Conservation (phyloP, 1,140 invertebrate genomes). For the Anastrepha ludens region DNA sequence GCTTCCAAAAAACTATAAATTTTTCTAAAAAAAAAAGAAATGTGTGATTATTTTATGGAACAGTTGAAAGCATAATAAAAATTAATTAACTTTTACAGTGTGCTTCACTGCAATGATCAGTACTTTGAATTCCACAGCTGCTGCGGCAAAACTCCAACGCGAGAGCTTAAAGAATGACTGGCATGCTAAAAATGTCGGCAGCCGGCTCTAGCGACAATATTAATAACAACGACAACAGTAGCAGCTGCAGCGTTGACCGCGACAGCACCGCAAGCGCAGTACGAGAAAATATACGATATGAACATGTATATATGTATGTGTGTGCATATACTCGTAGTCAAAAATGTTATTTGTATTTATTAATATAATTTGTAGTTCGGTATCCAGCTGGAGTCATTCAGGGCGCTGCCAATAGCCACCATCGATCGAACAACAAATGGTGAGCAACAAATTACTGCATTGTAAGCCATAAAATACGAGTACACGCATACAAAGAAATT, state of each 20-base stretch:
- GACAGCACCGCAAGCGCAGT: conserved; percentile 15
- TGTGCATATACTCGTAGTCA: too few species aligned
- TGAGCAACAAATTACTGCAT: conserved; percentile 24
- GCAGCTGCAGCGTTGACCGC: conserved; percentile 35
- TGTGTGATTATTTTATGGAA: too few species aligned
- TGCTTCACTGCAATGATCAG: background rate
- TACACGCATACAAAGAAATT: too few species aligned
- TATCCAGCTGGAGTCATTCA: background rate
- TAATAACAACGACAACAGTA: conserved; percentile 51
- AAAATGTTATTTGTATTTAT: conserved; percentile 6
- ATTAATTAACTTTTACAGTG: background rate
- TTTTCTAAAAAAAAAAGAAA: too few species aligned
- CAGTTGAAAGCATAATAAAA: too few species aligned
- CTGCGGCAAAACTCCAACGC: conserved; percentile 21
- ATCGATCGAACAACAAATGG: conserved; percentile 24
- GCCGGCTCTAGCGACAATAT: conserved; percentile 28
- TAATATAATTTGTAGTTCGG: conserved; percentile 34
- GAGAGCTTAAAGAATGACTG: conserved; percentile 53
- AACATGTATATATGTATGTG: background rate
- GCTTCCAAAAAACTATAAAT: too few species aligned
- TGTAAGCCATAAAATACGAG: background rate
- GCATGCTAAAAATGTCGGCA: conserved; percentile 53
- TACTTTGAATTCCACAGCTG: conserved; percentile 29
- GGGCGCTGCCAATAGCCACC: background rate
- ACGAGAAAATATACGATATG: background rate